Base-by-base conservation (phyloP, 1,140 invertebrate species). In the Mycetomoellerius zeteki region DNA sequence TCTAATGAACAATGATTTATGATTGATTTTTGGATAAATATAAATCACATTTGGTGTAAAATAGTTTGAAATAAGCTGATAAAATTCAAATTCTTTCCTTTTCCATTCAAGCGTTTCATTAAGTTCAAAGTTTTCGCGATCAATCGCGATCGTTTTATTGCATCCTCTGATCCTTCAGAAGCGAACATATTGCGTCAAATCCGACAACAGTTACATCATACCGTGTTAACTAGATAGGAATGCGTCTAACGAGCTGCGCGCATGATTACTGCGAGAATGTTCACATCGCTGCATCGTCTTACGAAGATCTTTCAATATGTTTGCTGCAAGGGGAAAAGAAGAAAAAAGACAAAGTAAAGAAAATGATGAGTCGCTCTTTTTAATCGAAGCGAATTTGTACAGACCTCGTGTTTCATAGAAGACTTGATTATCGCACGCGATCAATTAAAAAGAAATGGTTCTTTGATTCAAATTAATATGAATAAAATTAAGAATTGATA, bases 151-250 rank as follows among this genome's bases (percentile, higher is more conserved):
- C 21, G 30, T 69, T 69, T 67, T 21, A 67, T 47, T 50, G 56
- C 47, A 50, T 64, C 16, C 12, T 64, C 19, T 27, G 12, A 3
- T 60, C n/a, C n/a, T 58, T 4, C 2, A 69, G 27, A 80, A 71
- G n/a, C 37, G 37, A 72, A 72, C 52, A 14, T 27, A 80, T 54
- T 67, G 62, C 47, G 27, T 80, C 47, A 37, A 67, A 80, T 80
- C 47, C 30, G 47, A 56, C 14, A 33, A 7, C 43, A 43, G 14
- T 80, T 80, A 52, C 76, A 14, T 19, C 77, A 54, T 24, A 24
- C 33, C n/a, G 43, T 67, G 62, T 80, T 67, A 80, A 80, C 76
- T 21, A 77, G 77, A 54, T 5, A 7, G 14, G 27, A 33, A 54
- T 80, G 30, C 21, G 37, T 80, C 30, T 54, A 69, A 80, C 14